phyloP scores from a whole-genome alignment of 1,140 invertebrate genomes.

The Ridgeia piscesae region DNA sequence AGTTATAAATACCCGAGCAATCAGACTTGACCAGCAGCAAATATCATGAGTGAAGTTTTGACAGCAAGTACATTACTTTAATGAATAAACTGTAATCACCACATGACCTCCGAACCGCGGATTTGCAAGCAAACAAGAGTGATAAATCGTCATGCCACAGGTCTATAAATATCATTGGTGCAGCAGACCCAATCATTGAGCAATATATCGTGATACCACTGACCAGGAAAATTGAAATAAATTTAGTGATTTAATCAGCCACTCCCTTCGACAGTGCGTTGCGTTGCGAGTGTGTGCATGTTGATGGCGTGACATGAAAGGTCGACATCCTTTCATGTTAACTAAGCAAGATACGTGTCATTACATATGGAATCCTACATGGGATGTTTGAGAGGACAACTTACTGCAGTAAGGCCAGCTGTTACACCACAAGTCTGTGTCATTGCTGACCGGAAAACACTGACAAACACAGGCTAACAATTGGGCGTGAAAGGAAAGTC shows the following conservation, averaged over 20 bases:
- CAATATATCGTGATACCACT: background rate
- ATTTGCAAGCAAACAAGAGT: background rate
- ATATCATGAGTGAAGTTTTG: background rate
- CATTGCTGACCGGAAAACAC: background rate
- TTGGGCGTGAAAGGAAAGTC: background rate
- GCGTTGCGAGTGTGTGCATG: background rate
- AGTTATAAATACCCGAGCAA: background rate
- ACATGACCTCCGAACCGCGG: background rate
- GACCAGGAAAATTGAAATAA: background rate
- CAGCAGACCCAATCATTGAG: background rate
- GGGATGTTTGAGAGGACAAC: background rate
- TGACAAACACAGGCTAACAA: background rate
- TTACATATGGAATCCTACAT: background rate
- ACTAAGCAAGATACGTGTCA: background rate
- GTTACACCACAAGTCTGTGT: background rate
- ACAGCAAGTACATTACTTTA: background rate
- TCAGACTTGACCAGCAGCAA: background rate
- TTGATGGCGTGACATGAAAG: background rate
- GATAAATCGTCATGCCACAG: background rate
- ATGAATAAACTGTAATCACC: background rate
- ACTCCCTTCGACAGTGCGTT: background rate
- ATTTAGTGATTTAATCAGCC: background rate
- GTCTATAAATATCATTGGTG: background rate
- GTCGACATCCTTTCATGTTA: background rate
- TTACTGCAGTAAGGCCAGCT: background rate